Evolutionary conservation across 1,140 invertebrate genomes (phyloP).

Genomic region (Nomia melanderi): DNA sequence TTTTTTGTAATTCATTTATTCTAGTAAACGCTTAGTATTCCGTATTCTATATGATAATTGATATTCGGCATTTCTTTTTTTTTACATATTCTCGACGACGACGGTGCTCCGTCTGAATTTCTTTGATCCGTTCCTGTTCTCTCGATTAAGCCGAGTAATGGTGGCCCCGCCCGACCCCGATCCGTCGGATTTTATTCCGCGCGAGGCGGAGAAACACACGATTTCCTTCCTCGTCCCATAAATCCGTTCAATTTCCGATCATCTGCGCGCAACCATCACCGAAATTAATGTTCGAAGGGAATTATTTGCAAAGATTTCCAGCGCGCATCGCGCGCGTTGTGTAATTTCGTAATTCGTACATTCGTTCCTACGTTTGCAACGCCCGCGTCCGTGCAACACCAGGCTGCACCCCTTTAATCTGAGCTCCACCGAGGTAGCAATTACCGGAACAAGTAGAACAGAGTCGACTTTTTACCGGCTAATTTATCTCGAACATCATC

Average conservation of each 20-base stretch:
- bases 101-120: too few species aligned
- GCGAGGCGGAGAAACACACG: background rate
- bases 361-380: background rate
- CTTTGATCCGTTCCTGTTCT: too few species aligned
- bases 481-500: slow-evolving; percentile 62
- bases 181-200: background rate
- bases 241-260: background rate
- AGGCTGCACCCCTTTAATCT: slow-evolving; percentile 38
- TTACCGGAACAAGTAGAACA: slow-evolving; percentile 61
- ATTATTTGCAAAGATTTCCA: background rate
- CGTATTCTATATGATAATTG: too few species aligned
- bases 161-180: background rate
- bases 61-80: too few species aligned
- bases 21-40: too few species aligned
- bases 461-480: slow-evolving; percentile 50
- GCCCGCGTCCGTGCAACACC: background rate
- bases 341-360: slow-evolving; percentile 17
- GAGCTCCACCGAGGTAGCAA: slow-evolving; percentile 52
- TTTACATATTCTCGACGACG: too few species aligned
- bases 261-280: background rate
- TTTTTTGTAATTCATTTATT: too few species aligned
- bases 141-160: too few species aligned
- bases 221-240: background rate
- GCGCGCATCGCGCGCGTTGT: background rate
- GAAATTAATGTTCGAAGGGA: background rate